phyloP scores from a whole-genome alignment of 2,888 invertebrate genomes.

The Protodeltote pygarga region DNA sequence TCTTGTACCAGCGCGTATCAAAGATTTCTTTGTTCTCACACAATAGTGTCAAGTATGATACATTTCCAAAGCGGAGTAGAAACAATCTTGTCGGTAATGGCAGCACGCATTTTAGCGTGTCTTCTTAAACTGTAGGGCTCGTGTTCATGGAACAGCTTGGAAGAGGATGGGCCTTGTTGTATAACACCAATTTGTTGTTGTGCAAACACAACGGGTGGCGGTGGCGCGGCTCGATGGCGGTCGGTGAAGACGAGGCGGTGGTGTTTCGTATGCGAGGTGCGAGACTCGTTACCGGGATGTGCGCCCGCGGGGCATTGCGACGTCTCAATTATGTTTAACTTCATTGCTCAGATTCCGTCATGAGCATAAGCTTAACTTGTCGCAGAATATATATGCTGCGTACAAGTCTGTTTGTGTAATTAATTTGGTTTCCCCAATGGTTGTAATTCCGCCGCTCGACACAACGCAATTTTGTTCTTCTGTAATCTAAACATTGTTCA shows the following conservation, averaged over 20 bases:
- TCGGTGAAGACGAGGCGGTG: conserved; percentile 33
- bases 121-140: conserved; percentile 10
- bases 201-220: conserved; percentile 53
- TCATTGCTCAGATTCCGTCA: conserved; percentile 72
- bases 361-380: conserved; percentile 65
- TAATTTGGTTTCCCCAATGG: conserved; percentile 63
- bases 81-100: conserved; percentile 34
- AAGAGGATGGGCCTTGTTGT: conserved; percentile 33
- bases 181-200: conserved; percentile 55
- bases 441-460: conserved; percentile 53
- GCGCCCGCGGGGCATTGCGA: conserved; percentile 72
- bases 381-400: conserved; percentile 47
- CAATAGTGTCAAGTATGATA: conserved; percentile 29
- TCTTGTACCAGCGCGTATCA: conserved; percentile 13
- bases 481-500: conserved; percentile 51
- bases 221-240: conserved; percentile 10
- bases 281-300: conserved; percentile 69
- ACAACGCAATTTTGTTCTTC: conserved; percentile 57
- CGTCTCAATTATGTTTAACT: conserved; percentile 81
- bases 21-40: conserved; percentile 26
- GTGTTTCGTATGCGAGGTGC: conserved; percentile 71
- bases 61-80: conserved; percentile 21
- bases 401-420: conserved; percentile 63
- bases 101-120: conserved; percentile 11
- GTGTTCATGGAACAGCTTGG: conserved; percentile 23